These are phyloP conservation scores for Lepidurus arcticus DNA, from an alignment of 1,140 invertebrate genomes.

Conservation along the genomic window DNA sequence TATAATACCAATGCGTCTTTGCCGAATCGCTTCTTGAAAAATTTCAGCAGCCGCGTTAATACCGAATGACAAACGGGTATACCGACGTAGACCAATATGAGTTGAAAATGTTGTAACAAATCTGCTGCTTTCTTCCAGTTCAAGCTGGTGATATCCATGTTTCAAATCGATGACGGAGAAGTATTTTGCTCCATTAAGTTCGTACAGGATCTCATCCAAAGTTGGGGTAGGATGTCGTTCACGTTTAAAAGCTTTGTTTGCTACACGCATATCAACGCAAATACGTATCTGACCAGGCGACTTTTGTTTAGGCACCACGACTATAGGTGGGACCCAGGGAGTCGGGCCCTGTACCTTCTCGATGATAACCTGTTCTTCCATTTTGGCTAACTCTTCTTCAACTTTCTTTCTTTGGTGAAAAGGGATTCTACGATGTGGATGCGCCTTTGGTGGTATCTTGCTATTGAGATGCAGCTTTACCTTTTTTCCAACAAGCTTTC, in stretches of 20 bases:
- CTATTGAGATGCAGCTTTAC: slow-evolving; percentile 25
- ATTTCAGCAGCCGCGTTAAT: slow-evolving; percentile 44
- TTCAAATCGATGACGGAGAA: slow-evolving; percentile 38
- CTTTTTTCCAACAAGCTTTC: slow-evolving; percentile 16
- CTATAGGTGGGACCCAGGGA: slow-evolving; percentile 41
- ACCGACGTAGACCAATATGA: slow-evolving; percentile 42
- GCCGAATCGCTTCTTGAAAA: slow-evolving; percentile 42
- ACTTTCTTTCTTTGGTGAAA: neutral
- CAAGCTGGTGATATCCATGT: slow-evolving; percentile 38
- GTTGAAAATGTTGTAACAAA: slow-evolving; percentile 44
- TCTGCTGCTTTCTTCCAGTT: slow-evolving; percentile 35
- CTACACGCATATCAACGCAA: slow-evolving; percentile 39
- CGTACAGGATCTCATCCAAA: slow-evolving; percentile 40
- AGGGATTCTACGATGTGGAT: slow-evolving; percentile 25
- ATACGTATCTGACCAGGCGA: slow-evolving; percentile 38
- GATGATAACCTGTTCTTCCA: slow-evolving; percentile 37
- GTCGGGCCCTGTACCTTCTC: slow-evolving; percentile 37
- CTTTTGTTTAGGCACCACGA: slow-evolving; percentile 40
- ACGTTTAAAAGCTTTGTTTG: slow-evolving; percentile 39
- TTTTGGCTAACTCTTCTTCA: slow-evolving; percentile 24
- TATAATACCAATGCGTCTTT: slow-evolving; percentile 42
- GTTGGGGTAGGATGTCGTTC: slow-evolving; percentile 38
- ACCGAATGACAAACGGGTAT: slow-evolving; percentile 43
- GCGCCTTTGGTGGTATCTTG: neutral
- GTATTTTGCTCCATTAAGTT: slow-evolving; percentile 37